Evolutionary conservation across 2,888 invertebrate species (phyloP).

Genomic region (Mesoligia furuncula): DNA sequence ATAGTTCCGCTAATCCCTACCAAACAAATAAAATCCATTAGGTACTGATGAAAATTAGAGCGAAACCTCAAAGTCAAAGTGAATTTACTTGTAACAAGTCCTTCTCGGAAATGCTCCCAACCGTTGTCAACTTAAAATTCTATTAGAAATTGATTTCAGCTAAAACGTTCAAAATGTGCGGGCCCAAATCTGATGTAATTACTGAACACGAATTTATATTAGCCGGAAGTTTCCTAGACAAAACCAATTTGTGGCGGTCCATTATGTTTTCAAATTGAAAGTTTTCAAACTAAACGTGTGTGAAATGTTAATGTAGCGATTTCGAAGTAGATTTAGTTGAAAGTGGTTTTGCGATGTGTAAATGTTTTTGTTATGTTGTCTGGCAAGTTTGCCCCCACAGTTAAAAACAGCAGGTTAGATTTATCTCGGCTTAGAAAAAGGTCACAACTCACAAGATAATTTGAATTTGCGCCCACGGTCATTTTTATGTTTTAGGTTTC

Average conservation of each 20-base stretch:
- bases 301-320: conserved; percentile 39
- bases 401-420: conserved; percentile 12
- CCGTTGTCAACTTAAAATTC: conserved; percentile 23
- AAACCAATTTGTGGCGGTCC: conserved; percentile 28
- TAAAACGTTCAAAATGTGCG: neutral
- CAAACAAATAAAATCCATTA: conserved; percentile 16
- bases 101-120: conserved; percentile 11
- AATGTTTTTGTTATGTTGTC: conserved; percentile 34
- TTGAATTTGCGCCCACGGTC: neutral
- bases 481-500: neutral
- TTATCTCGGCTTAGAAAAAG: neutral
- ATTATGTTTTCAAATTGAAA: conserved; percentile 28
- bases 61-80: conserved; percentile 23
- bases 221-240: conserved; percentile 31
- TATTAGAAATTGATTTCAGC: conserved; percentile 20
- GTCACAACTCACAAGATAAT: conserved; percentile 1
- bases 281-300: conserved; percentile 39
- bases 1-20: neutral
- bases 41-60: conserved; percentile 1
- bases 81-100: conserved; percentile 21
- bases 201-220: neutral
- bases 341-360: conserved; percentile 17
- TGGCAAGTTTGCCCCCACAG: conserved; percentile 32
- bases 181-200: conserved; percentile 14
- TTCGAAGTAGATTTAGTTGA: conserved; percentile 30